These are phyloP conservation scores for Haemorhous mexicanus DNA, from an alignment of 2,113 vertebrate species.

Conservation along the genomic window DNA sequence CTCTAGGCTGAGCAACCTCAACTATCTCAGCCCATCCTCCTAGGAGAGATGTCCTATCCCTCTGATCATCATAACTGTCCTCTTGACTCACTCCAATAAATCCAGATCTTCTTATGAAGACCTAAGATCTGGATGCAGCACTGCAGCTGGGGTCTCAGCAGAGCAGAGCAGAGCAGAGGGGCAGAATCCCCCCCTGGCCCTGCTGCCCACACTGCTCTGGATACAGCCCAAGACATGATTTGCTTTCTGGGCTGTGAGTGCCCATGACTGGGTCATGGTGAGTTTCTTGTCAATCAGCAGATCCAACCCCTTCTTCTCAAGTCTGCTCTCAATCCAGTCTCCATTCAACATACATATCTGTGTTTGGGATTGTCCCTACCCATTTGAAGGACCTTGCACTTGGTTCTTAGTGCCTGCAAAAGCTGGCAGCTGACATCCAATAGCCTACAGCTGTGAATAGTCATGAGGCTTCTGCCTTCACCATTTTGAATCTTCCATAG, in stretches of 20 bases:
- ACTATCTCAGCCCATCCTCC: background rate
- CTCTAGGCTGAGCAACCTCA: background rate
- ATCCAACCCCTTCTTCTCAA: background rate
- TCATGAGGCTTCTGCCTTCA: background rate
- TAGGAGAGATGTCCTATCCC: too few relatives aligned
- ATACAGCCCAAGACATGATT: fast-evolving
- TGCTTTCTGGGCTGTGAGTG: background rate
- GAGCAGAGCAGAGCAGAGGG: background rate
- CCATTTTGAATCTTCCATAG: background rate
- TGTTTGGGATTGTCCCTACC: background rate
- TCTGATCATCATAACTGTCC: background rate
- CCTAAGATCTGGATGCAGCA: background rate
- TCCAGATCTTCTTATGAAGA: background rate
- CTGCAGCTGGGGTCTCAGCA: background rate
- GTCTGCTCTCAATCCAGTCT: background rate
- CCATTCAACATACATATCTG: background rate
- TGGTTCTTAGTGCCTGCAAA: background rate
- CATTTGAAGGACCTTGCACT: background rate
- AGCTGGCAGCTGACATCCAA: background rate
- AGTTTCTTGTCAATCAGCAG: background rate
- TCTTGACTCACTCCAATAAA: background rate
- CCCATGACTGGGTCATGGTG: too few relatives aligned
- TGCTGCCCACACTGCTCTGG: background rate
- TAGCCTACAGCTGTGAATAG: too few relatives aligned
- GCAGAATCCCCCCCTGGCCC: background rate